Evolutionary conservation across 1,140 invertebrate genomes (phyloP).

Genomic region (Achatina immaculata): DNA sequence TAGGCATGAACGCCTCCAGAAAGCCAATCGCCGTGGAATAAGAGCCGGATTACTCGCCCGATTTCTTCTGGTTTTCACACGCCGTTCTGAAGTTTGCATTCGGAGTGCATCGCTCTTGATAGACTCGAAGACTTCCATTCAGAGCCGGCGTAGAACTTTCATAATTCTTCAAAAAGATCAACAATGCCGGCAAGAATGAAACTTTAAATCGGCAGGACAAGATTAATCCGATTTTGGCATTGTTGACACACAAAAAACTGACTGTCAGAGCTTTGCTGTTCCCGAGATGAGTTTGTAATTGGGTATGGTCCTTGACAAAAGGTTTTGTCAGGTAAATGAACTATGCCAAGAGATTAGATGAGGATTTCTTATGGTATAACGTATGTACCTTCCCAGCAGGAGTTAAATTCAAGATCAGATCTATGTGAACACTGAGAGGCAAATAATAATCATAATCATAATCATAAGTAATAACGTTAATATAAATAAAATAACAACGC

Average conservation of each 20-base stretch:
- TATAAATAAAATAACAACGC: no score
- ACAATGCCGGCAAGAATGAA: background rate
- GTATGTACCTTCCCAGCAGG: background rate
- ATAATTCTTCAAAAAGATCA: background rate
- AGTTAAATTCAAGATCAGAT: background rate
- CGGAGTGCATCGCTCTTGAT: background rate
- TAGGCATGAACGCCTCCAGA: background rate
- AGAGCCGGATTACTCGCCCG: background rate
- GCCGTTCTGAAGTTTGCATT: background rate
- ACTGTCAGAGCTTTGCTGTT: background rate
- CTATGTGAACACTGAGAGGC: no score
- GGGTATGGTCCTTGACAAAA: background rate
- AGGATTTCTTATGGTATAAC: background rate
- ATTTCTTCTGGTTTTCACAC: slow-evolving; percentile 1
- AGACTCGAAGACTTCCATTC: background rate
- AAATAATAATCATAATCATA: no score
- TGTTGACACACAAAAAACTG: slow-evolving; percentile 3
- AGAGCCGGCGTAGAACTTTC: background rate
- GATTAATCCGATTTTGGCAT: slow-evolving; percentile 9
- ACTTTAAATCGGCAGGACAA: slow-evolving; percentile 11
- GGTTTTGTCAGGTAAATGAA: background rate
- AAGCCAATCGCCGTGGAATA: background rate
- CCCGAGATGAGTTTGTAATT: slow-evolving; percentile 3
- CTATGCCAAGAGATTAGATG: background rate
- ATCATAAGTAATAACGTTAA: no score